Conservation (phyloP, 2,797 vertebrate species). For the Podarcis siculus region DNA sequence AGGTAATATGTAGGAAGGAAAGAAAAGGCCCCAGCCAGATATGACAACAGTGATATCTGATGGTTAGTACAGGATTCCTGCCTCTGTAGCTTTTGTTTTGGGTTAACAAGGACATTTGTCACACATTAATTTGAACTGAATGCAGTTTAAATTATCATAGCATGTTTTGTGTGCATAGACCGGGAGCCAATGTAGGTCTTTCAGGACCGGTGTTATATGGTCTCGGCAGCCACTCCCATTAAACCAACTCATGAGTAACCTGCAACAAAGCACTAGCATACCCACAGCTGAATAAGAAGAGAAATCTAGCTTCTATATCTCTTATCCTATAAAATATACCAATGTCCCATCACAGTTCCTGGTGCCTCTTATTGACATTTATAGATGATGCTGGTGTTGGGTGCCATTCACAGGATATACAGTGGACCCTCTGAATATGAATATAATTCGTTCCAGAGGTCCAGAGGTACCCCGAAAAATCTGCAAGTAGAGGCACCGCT, state of each 20-base stretch:
- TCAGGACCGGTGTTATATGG: too few species aligned
- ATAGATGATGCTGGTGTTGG: neutral
- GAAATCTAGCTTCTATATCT: slow-evolving; percentile 19
- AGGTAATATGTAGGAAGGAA: neutral
- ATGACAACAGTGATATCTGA: neutral
- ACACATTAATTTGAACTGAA: neutral
- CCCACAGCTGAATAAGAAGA: neutral
- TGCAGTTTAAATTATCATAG: neutral
- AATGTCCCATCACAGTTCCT: neutral
- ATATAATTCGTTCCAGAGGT: too few species aligned
- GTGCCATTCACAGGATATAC: neutral
- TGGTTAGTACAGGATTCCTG: neutral
- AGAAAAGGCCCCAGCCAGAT: too few species aligned
- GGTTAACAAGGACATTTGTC: neutral
- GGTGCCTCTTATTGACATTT: neutral
- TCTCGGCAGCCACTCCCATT: neutral
- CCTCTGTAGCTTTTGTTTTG: neutral
- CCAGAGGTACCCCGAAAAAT: too few species aligned
- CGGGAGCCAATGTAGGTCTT: too few species aligned
- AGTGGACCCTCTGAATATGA: neutral
- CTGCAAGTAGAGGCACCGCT: too few species aligned
- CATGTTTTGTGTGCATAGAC: neutral
- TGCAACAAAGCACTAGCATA: neutral
- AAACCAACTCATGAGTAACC: neutral
- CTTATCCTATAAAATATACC: neutral